A percentile compares a stretch with the other conserved stretches of the same genome.
Conservation (phyloP, 2,797 vertebrate species). For the Clarias laeviceps region DNA sequence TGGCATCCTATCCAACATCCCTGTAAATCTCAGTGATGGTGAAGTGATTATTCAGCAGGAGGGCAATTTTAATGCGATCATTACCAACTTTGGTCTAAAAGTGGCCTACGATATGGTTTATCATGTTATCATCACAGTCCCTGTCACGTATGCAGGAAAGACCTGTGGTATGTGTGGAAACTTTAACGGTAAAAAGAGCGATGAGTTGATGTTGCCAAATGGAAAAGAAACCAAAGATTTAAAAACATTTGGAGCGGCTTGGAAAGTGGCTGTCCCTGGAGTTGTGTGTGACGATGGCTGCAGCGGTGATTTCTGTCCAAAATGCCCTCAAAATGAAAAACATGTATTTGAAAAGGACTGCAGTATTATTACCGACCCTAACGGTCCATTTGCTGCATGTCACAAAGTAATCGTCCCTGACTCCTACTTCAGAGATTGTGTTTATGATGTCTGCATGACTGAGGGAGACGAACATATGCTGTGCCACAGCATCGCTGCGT, state of each 20-base stretch:
- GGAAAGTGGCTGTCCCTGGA: conserved; percentile 44
- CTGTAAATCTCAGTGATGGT: conserved; percentile 64
- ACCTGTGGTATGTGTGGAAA: conserved; percentile 82
- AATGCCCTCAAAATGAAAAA: conserved; percentile 50
- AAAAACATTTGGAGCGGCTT: conserved; percentile 45
- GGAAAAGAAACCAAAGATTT: conserved; percentile 62
- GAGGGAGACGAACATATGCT: conserved; percentile 59
- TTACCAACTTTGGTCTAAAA: conserved; percentile 72
- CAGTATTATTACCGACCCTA: conserved; percentile 65
- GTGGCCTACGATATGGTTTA: conserved; percentile 77
- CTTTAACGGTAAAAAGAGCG: conserved; percentile 65
- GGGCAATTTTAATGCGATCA: conserved; percentile 62
- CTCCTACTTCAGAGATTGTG: conserved; percentile 68
- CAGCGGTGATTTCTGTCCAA: conserved; percentile 49
- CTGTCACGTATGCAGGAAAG: conserved; percentile 57
- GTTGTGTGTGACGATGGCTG: conserved; percentile 49
- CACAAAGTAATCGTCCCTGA: conserved; percentile 62
- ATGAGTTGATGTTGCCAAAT: conserved; percentile 70
- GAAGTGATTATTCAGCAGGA: conserved; percentile 71
- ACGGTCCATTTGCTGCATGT: conserved; percentile 74
- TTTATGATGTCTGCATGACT: conserved; percentile 75
- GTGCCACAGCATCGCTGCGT: conserved; percentile 66
- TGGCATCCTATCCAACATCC: conserved; percentile 64
- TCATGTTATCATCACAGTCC: conserved; percentile 69
- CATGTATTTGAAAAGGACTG: conserved; percentile 67